Evolutionary conservation across 2,888 invertebrate species (phyloP).

Genomic region (Mesorhabditis spiculigera): DNA sequence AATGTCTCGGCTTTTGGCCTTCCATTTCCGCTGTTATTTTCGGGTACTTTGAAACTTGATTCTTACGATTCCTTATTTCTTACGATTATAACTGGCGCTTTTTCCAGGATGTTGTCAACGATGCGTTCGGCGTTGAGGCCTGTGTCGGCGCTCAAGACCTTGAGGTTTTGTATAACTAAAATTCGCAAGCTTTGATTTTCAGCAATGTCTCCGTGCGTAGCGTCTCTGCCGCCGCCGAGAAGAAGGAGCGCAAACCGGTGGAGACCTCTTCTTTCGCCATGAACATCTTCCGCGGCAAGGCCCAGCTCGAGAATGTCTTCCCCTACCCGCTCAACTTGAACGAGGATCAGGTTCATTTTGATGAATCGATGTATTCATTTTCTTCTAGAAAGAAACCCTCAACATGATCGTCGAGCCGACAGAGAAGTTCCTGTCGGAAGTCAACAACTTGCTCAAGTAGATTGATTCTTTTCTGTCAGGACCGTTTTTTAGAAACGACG

Average conservation of each 20-base stretch:
- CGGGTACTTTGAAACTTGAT: too few species aligned
- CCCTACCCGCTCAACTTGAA: slow-evolving; percentile 82
- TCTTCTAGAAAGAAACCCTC: slow-evolving; percentile 72
- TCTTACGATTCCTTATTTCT: too few species aligned
- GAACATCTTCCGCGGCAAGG: slow-evolving; percentile 81
- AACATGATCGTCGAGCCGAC: slow-evolving; percentile 56
- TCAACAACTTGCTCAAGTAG: slow-evolving; percentile 50
- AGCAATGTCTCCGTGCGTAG: not conserved
- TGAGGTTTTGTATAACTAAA: too few species aligned
- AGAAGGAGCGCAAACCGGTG: slow-evolving; percentile 24
- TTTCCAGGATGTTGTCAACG: too few species aligned
- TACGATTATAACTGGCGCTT: too few species aligned
- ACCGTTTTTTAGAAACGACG: slow-evolving; percentile 74
- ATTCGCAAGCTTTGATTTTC: too few species aligned
- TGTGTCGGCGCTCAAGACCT: too few species aligned
- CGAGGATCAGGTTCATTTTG: slow-evolving; percentile 65
- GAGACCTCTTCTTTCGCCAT: slow-evolving; percentile 83
- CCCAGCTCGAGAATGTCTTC: slow-evolving; percentile 67
- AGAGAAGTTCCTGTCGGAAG: slow-evolving; percentile 52
- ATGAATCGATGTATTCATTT: not conserved
- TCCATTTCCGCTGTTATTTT: too few species aligned
- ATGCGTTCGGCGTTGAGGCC: too few species aligned
- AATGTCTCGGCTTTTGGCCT: too few species aligned
- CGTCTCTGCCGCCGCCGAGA: not conserved
- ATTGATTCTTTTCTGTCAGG: slow-evolving; percentile 6